Percentiles rank a stretch among this genome's conserved stretches.
Conservation (phyloP, 2,113 vertebrate species). For the Eolophus roseicapilla region DNA sequence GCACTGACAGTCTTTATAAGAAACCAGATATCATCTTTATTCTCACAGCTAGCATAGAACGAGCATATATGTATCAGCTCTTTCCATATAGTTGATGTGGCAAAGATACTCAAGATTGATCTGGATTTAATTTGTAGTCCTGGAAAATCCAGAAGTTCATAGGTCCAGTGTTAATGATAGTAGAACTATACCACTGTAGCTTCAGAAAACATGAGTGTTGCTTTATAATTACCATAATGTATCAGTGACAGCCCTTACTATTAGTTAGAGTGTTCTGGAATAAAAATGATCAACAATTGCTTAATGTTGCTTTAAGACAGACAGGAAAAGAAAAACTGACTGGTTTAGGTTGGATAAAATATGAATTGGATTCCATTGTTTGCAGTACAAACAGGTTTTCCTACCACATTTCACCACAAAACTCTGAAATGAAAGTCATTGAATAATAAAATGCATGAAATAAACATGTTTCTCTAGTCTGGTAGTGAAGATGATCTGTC, state of each 20-base stretch:
- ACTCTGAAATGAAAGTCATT: conserved; percentile 28
- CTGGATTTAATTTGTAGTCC: background rate
- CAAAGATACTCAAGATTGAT: background rate
- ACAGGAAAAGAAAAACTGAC: background rate
- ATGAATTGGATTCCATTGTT: background rate
- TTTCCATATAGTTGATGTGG: background rate
- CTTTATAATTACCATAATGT: background rate
- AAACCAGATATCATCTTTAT: background rate
- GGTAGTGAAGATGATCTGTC: background rate
- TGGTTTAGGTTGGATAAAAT: background rate
- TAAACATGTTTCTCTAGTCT: background rate
- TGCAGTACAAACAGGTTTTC: background rate
- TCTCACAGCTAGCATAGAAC: background rate
- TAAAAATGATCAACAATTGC: background rate
- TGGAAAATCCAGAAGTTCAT: background rate
- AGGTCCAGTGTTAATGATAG: background rate
- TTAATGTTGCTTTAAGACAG: background rate
- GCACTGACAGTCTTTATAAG: background rate
- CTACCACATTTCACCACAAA: background rate
- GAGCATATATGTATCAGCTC: background rate
- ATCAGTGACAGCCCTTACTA: background rate
- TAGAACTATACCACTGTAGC: background rate
- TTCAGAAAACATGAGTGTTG: background rate
- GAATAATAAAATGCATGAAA: background rate
- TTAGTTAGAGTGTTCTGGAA: background rate